phyloP scores from a whole-genome alignment of 2,113 vertebrate genomes.

The Phainopepla nitens region DNA sequence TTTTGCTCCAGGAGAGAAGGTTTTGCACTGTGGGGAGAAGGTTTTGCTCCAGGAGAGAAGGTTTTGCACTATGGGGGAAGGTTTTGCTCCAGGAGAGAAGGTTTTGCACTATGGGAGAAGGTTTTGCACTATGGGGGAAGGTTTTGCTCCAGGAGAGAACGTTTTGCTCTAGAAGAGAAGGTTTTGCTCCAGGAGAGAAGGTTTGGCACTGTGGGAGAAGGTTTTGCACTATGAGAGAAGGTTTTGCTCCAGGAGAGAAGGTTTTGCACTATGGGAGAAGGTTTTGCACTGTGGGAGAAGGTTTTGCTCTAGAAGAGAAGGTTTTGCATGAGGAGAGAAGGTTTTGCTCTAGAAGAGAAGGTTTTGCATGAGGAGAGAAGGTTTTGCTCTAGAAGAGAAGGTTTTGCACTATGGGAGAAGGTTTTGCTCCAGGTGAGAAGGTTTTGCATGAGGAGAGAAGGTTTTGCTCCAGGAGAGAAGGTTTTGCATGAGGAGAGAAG shows the following conservation, averaged over 20 bases:
- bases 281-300: background rate
- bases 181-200: rapidly evolving
- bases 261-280: background rate
- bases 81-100: too few species aligned
- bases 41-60: background rate
- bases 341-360: background rate
- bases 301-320: background rate
- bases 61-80: background rate
- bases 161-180: background rate
- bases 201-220: background rate
- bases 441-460: background rate
- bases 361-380: background rate
- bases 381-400: background rate
- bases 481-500: background rate
- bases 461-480: background rate
- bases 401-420: background rate
- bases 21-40: background rate
- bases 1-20: background rate
- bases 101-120: background rate
- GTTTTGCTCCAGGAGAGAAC: too few species aligned
- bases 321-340: background rate
- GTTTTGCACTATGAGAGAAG: background rate
- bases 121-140: too few species aligned
- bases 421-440: background rate
- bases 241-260: background rate